Evolutionary conservation across 2,888 invertebrate genomes (phyloP).

Genomic region (Periphyllus acericola): DNA sequence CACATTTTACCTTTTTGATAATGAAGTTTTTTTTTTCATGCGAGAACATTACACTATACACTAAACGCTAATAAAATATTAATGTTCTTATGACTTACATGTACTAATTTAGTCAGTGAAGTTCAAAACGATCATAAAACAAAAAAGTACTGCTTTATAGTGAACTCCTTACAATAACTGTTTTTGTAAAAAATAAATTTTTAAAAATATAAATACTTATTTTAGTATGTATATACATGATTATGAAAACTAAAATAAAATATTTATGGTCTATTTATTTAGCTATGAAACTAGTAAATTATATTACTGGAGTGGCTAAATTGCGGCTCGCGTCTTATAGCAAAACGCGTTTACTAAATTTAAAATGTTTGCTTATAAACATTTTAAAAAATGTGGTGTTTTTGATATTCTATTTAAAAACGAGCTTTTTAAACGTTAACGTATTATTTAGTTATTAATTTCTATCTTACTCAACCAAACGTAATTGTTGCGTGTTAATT

Average conservation of each 20-base stretch:
- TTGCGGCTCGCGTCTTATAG: no score
- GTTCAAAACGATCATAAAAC: neutral
- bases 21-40: constrained; percentile 12
- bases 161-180: neutral
- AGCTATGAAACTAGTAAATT: no score
- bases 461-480: no score
- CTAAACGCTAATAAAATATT: constrained; percentile 39
- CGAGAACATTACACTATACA: neutral
- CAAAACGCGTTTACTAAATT: no score
- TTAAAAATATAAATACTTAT: neutral
- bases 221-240: neutral
- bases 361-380: no score
- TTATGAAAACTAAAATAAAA: neutral
- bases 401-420: no score
- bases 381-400: no score
- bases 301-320: no score
- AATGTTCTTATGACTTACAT: neutral
- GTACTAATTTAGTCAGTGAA: constrained; percentile 20
- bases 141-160: no score
- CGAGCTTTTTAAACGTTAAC: no score
- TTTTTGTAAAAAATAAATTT: neutral
- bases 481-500: no score
- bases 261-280: neutral
- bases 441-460: no score
- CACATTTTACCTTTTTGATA: constrained; percentile 27